Evolutionary conservation across 1,140 invertebrate genomes (phyloP), one percentile per base, ranked within the genome.

Genomic region (Triops cancriformis): DNA sequence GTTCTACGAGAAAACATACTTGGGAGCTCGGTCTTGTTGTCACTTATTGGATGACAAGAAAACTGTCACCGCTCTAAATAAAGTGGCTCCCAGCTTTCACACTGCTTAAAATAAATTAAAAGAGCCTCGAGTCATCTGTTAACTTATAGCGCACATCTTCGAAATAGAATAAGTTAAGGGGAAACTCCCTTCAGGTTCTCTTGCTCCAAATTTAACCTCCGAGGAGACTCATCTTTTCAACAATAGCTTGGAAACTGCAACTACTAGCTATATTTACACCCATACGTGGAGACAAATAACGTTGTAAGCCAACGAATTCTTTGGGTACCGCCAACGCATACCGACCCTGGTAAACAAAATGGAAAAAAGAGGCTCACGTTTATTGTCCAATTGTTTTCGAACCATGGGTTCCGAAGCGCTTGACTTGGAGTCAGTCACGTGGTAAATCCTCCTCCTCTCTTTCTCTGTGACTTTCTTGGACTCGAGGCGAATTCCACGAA

Each of bases 361-460:
- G 31, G 31, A 37, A 37, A 37, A 37, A 37, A 37, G 31, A 37
- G 31, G 31, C 31, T 7, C 31, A 37, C 31, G 31, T 37, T 37
- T 37, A 64, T 64, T 64, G 51, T 64, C 14, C 51, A 64, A 64
- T 64, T 64, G 51, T 64, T 64, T 64, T 64, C 18, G 18, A 64
- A 64, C 51, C 51, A 23, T 18, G 51, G 51, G 23, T 23, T n/a
- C 51, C 51, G 51, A 64, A 18, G 5, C 51, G 51, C 51, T 64
- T 64, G 51, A 64, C 51, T 64, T n/a, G 51, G 18, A 64, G 6
- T 64, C 51, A 64, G 51, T 64, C 51, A 64, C 51, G 51, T 64
- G 51, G 14, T 64, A 64, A 64, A 64, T 9, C 7, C 51, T 23
- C 51, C 14, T 64, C 51, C 23, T 23, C 51, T 23, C 14, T 64